These are phyloP conservation scores for Petroica traversi DNA, from an alignment of 2,113 vertebrate genomes.

Conservation along the genomic window DNA sequence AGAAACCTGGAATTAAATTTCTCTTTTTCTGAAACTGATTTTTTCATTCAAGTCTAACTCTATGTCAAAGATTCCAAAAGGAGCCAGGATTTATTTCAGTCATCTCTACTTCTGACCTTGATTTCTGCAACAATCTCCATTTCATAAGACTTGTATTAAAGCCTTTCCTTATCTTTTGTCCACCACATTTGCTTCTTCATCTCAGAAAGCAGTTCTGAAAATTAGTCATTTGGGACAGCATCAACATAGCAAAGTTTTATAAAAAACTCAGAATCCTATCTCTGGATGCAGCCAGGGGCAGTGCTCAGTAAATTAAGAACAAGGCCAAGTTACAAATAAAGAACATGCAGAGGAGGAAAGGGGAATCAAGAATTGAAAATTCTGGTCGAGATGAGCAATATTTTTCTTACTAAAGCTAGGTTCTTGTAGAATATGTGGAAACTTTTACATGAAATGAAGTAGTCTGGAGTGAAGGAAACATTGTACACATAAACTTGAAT, in stretches of 20 bases:
- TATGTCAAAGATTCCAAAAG: background rate
- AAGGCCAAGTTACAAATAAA: constrained; percentile 33
- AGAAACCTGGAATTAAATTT: background rate
- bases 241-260: background rate
- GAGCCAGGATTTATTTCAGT: background rate
- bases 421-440: background rate
- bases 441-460: background rate
- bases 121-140: background rate
- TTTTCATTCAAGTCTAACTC: background rate
- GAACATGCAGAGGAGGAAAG: background rate
- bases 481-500: background rate
- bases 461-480: background rate
- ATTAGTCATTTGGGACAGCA: background rate
- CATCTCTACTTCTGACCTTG: background rate
- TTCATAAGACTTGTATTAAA: background rate
- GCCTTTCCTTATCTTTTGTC: background rate
- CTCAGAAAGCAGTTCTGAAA: background rate
- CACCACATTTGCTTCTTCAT: background rate
- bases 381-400: background rate
- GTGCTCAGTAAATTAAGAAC: constrained; percentile 11
- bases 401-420: background rate
- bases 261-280: background rate
- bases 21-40: background rate
- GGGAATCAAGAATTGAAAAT: background rate
- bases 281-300: background rate